Evolutionary conservation across 2,888 invertebrate species (phyloP).

Genomic region (Baccha elongata): DNA sequence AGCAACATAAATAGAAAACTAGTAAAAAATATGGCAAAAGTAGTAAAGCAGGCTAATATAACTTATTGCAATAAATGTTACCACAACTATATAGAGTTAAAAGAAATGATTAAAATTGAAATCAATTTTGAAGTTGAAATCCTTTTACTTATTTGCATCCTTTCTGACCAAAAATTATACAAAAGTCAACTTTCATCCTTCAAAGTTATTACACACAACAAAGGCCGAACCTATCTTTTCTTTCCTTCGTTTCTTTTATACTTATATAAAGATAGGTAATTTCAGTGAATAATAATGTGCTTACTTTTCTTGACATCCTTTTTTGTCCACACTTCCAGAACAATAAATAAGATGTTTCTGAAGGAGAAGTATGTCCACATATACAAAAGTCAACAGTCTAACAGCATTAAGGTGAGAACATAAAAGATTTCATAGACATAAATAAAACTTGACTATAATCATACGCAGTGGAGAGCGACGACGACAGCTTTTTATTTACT

Average conservation of each 20-base stretch:
- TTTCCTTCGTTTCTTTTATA: constrained; percentile 25
- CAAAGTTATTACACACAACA: not conserved
- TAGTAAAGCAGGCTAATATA: too few relatives aligned
- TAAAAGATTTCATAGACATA: constrained; percentile 68
- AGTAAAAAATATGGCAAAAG: too few relatives aligned
- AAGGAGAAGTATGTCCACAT: constrained; percentile 53
- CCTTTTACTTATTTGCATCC: too few relatives aligned
- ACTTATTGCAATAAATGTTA: too few relatives aligned
- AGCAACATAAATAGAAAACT: too few relatives aligned
- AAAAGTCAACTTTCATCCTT: too few relatives aligned
- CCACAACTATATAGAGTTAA: too few relatives aligned
- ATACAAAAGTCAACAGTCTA: constrained; percentile 68
- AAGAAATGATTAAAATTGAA: not conserved
- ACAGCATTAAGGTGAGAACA: constrained; percentile 71
- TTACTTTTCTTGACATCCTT: constrained; percentile 56
- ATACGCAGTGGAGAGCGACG: constrained; percentile 54
- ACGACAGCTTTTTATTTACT: constrained; percentile 66
- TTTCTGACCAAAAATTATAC: too few relatives aligned
- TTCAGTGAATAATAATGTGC: constrained; percentile 59
- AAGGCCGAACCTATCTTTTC: constrained; percentile 7
- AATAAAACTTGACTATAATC: constrained; percentile 68
- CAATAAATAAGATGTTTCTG: constrained; percentile 68
- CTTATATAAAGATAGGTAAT: constrained; percentile 42
- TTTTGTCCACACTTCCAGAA: constrained; percentile 38
- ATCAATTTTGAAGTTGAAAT: not conserved